Evolutionary conservation across 2,888 invertebrate genomes (phyloP).

Genomic region (Gastrophysa polygoni): DNA sequence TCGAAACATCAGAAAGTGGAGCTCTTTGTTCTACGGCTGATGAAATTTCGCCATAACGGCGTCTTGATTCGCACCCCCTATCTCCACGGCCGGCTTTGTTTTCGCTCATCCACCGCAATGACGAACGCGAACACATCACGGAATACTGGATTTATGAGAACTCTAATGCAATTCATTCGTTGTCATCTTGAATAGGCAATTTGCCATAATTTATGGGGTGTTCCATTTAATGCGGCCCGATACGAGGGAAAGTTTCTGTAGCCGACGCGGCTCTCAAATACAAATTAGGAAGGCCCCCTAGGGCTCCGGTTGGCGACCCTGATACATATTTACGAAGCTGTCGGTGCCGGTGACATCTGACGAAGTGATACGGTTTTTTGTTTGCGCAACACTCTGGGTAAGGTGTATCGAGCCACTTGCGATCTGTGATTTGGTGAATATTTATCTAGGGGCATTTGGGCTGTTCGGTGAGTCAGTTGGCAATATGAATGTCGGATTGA

Average conservation of each 20-base stretch:
- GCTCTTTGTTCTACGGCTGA: constrained; percentile 13
- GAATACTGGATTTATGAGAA: constrained; percentile 44
- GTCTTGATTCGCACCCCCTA: constrained; percentile 12
- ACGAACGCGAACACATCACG: constrained; percentile 42
- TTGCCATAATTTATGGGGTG: constrained; percentile 46
- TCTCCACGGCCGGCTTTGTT: constrained; percentile 19
- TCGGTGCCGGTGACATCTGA: constrained; percentile 43
- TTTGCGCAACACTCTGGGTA: constrained; percentile 38
- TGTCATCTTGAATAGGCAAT: constrained; percentile 44
- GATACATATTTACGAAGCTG: constrained; percentile 33
- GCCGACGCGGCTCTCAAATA: constrained; percentile 19
- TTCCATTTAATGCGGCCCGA: constrained; percentile 37
- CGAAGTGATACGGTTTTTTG: constrained; percentile 35
- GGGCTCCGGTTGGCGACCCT: constrained; percentile 19
- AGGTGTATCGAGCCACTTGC: constrained; percentile 10
- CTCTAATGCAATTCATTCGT: constrained; percentile 45
- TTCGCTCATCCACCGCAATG: constrained; percentile 28
- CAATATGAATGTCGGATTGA: neutral
- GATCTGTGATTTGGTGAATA: neutral
- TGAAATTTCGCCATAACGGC: constrained; percentile 13
- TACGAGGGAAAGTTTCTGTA: constrained; percentile 24
- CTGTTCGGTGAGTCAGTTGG: neutral
- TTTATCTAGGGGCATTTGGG: neutral
- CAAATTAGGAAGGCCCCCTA: constrained; percentile 27
- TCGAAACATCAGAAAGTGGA: neutral